phyloP scores from a whole-genome alignment of 2,113 vertebrate genomes.

The Rostratula benghalensis region DNA sequence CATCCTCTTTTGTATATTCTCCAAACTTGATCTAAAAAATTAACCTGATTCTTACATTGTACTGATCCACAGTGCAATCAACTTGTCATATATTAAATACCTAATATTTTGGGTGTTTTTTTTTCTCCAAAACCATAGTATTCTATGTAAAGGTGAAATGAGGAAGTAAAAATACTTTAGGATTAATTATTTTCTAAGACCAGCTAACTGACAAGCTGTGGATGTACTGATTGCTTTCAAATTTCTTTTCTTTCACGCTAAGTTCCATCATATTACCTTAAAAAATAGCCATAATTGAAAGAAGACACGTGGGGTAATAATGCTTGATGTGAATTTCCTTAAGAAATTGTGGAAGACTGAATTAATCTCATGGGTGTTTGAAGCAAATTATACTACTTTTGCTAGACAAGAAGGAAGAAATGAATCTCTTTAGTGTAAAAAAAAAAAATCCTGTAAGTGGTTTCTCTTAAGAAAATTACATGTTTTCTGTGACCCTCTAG shows the following conservation, averaged over 20 bases:
- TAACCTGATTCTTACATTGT: not conserved
- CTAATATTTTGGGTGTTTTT: too few relatives aligned
- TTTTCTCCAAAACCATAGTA: not conserved
- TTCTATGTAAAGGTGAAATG: not conserved
- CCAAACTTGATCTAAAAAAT: not conserved
- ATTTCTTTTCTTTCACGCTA: not conserved
- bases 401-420: not conserved
- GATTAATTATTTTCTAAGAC: not conserved
- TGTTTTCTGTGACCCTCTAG: not conserved
- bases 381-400: not conserved
- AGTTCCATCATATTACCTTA: not conserved
- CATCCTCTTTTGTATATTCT: not conserved
- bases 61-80: not conserved
- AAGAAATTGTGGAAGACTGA: not conserved
- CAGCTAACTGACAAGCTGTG: not conserved
- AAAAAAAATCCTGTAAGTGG: not conserved
- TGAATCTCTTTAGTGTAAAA: not conserved
- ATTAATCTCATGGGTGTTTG: not conserved
- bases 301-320: not conserved
- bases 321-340: not conserved
- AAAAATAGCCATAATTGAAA: not conserved
- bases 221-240: not conserved
- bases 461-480: not conserved
- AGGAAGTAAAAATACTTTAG: not conserved
- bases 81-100: not conserved